These are phyloP conservation scores for Hydrophis major DNA, from an alignment of 2,797 vertebrate species.

Conservation along the genomic window DNA sequence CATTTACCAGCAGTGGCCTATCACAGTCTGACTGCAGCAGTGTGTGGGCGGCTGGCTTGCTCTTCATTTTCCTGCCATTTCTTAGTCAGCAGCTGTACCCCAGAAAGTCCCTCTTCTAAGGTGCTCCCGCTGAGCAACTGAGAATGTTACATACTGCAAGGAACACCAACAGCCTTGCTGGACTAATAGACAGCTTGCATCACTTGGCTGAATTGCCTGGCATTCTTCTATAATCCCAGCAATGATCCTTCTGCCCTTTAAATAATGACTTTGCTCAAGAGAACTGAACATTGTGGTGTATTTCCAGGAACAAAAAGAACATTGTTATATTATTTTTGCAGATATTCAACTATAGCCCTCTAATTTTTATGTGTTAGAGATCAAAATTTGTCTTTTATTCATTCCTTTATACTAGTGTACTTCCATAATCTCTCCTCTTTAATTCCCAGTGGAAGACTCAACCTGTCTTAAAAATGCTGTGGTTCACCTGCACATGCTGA, in stretches of 20 bases:
- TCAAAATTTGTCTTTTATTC: background rate
- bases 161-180: background rate
- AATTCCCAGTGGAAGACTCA: background rate
- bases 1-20: slow-evolving; percentile 11
- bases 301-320: slow-evolving; percentile 1
- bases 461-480: background rate
- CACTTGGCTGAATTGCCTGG: slow-evolving; percentile 14
- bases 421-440: slow-evolving; percentile 20
- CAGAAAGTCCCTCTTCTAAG: slow-evolving; percentile 33
- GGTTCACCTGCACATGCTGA: background rate
- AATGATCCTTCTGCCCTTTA: slow-evolving; percentile 31
- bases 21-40: slow-evolving; percentile 43
- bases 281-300: slow-evolving; percentile 13
- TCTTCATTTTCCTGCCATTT: slow-evolving; percentile 23
- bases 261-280: slow-evolving; percentile 9
- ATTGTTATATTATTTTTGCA: slow-evolving; percentile 24
- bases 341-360: slow-evolving; percentile 51
- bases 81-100: slow-evolving; percentile 18
- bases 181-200: slow-evolving; percentile 24
- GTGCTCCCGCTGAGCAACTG: slow-evolving; percentile 13
- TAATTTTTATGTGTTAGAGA: slow-evolving; percentile 20
- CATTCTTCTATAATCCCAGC: slow-evolving; percentile 20
- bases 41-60: slow-evolving; percentile 53
- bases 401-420: background rate
- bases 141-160: slow-evolving; percentile 18